phyloP scores from a whole-genome alignment of 2,888 invertebrate species.

The Drosophila heteroneura region DNA sequence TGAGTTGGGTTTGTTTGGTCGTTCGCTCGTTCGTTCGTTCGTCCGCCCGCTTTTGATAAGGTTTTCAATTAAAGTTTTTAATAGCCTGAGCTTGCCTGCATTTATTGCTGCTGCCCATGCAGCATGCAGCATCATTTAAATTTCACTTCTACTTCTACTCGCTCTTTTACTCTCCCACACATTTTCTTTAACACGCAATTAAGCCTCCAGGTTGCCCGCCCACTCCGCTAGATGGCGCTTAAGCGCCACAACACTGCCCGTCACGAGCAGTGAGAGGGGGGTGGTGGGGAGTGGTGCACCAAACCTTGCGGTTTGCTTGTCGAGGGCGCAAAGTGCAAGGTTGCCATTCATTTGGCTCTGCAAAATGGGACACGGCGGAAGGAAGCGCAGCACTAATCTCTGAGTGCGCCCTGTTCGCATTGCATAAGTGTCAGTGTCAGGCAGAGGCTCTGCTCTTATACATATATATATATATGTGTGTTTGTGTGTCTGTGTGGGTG shows the following conservation, averaged over 20 bases:
- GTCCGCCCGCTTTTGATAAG: conserved; percentile 38
- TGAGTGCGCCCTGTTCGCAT: conserved; percentile 68
- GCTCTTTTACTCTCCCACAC: neutral
- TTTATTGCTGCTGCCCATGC: conserved; percentile 34
- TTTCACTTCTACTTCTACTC: conserved; percentile 8
- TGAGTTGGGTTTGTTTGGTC: conserved; percentile 31
- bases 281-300: conserved; percentile 7
- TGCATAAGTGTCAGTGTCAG: conserved; percentile 76
- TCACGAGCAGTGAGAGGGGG: neutral
- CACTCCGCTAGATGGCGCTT: conserved; percentile 32
- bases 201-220: conserved; percentile 29
- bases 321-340: conserved; percentile 75
- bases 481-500: conserved; percentile 27
- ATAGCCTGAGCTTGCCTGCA: conserved; percentile 40
- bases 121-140: conserved; percentile 47
- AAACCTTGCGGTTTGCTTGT: conserved; percentile 70
- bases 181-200: conserved; percentile 53
- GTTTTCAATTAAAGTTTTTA: conserved; percentile 67
- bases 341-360: conserved; percentile 71
- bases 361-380: conserved; percentile 60
- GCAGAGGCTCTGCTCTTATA: conserved; percentile 31
- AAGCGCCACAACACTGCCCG: conserved; percentile 18
- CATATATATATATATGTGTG: conserved; percentile 17
- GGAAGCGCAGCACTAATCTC: conserved; percentile 75
- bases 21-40: conserved; percentile 1